Percentiles rank a stretch among this genome's conserved stretches.
phyloP scores from a whole-genome alignment of 2,113 vertebrate species.

The Eubucco bourcierii region DNA sequence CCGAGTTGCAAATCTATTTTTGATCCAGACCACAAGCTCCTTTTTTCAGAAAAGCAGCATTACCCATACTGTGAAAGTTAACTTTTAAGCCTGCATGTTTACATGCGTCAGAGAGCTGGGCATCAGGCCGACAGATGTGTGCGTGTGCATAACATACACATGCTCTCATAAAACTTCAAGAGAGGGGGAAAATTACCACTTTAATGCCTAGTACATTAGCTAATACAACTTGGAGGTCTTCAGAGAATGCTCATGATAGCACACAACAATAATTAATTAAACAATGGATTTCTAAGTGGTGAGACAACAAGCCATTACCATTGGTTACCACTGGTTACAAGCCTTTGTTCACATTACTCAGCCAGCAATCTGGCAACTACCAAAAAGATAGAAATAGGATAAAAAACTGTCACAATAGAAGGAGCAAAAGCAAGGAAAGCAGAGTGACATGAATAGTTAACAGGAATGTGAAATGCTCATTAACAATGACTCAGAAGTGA shows the following conservation, averaged over 20 bases:
- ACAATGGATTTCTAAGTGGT: not conserved
- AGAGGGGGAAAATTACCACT: not conserved
- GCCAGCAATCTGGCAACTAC: not conserved
- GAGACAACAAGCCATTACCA: not conserved
- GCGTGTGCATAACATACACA: not conserved
- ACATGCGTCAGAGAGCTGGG: not conserved
- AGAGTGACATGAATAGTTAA: constrained; percentile 14
- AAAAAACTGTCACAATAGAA: not conserved
- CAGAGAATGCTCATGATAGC: not conserved
- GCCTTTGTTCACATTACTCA: not conserved
- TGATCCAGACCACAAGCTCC: not conserved
- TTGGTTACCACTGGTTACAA: not conserved
- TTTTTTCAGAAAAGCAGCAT: not conserved
- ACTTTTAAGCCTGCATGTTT: not conserved
- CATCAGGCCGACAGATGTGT: not conserved
- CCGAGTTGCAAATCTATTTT: not conserved
- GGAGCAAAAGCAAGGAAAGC: constrained; percentile 47
- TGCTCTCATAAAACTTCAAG: not conserved
- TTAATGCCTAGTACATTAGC: not conserved
- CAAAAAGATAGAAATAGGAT: not conserved
- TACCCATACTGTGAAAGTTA: not conserved
- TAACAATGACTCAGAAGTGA: constrained; percentile 44
- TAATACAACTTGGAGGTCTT: not conserved
- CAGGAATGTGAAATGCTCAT: constrained; percentile 30
- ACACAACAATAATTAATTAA: not conserved